Base-by-base conservation (phyloP, 1,140 invertebrate species). In the Brachionus calyciflorus region DNA sequence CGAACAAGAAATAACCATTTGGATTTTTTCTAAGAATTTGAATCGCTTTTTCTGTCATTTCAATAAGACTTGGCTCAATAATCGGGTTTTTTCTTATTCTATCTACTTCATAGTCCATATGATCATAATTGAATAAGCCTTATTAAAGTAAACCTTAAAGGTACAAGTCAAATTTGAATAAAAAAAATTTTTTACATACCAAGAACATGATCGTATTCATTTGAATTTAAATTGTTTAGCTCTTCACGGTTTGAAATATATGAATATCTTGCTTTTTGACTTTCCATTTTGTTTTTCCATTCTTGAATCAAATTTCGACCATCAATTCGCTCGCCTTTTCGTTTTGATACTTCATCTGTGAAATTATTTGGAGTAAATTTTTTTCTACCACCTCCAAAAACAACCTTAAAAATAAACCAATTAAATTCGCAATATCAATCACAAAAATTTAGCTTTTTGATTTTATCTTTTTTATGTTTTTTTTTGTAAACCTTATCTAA, bases 31-130 rank as follows among this genome's bases (percentile, higher is more conserved):
- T 85, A 4, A 97, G 83, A 33, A 96, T 88, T 82, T 91, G 88
- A 2, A 98, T 88, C 0, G 94, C 93, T 10, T 90, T 90, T 77
- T 88, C 85, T 0, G 92, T 93, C 94, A 98, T 96, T 60, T 94
- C 89, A 12, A 88, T 87, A 3, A 98, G 83, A 1, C 91, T 87
- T 4, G 89, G 88, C 73, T 88, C 68, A 51, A 82, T 80, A 12
- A 77, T 80, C 9, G 5, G 21, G 2, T 19, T 17, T 78, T 10
- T 28, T 41, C 12, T 26, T 24, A 44, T 21, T 44, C 92, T 85
- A 78, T 91, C 89, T 79, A 89, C 81, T 57, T 90, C 88, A 84
- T 91, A 92, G 26, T 88, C 87, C 80, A 96, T 84, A 80, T 95
- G 92, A 1, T 89, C 89, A 78, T 91, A 90, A 2, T 88, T 84